phyloP scores from a whole-genome alignment of 2,113 vertebrate genomes.

The Chaetorhynchus papuensis region DNA sequence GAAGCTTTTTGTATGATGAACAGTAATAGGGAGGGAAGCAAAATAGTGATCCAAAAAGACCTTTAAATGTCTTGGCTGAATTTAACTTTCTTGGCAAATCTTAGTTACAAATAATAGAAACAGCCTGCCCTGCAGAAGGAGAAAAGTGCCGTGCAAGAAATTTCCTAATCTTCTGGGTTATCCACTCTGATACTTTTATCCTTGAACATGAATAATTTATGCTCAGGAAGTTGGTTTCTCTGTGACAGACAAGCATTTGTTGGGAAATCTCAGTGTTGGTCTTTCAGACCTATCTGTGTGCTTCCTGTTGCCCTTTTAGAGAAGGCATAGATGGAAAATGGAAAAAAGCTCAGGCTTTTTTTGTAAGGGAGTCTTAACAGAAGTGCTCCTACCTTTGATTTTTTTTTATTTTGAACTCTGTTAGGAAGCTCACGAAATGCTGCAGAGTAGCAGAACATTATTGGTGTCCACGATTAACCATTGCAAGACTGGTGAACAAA shows the following conservation, averaged over 20 bases:
- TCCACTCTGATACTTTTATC: conserved; percentile 13
- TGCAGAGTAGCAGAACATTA: neutral
- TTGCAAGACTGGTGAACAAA: neutral
- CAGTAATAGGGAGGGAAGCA: neutral
- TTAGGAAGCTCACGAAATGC: neutral
- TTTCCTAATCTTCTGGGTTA: conserved; percentile 17
- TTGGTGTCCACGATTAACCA: neutral
- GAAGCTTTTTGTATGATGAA: neutral
- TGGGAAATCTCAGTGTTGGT: neutral
- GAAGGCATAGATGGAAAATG: neutral
- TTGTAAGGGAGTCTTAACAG: neutral
- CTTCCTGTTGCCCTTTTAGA: conserved; percentile 21
- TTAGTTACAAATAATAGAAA: neutral
- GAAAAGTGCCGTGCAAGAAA: neutral
- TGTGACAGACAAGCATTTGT: conserved; percentile 9
- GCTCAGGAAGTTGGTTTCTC: neutral
- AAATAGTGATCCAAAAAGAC: neutral
- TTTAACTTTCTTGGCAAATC: neutral
- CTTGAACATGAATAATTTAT: conserved; percentile 37
- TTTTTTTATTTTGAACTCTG: neutral
- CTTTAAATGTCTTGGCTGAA: neutral
- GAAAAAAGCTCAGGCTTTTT: neutral
- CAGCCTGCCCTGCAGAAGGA: neutral
- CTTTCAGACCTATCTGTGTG: neutral
- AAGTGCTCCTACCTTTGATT: neutral